Evolutionary conservation across 2,888 invertebrate genomes (phyloP), one percentile per base, ranked within the genome.

Genomic region (Cheilosia soror): DNA sequence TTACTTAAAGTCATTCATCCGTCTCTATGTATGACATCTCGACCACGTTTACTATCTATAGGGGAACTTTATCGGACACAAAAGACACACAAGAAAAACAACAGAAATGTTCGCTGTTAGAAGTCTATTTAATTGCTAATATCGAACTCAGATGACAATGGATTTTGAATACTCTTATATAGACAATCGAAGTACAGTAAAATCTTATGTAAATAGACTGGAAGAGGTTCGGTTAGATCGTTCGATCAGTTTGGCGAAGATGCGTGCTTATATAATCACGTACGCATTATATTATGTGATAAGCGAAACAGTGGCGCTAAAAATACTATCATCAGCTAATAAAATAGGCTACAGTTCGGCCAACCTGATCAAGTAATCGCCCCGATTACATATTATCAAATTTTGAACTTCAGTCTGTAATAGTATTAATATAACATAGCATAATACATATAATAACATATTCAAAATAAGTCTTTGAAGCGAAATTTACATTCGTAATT

Each of bases 1-100:
- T 33, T 15, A 4, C 37, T 5, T 6, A 20, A 51, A 51, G 42
- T 44, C 68, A 76, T 76, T 76, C 76, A 76, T 76, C 31, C 55
- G 51, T 68, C 68, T 40, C 65, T 58, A 75, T 49, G 40, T 57
- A 58, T 57, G 37, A 20, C 33, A 11, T 37, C 33, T 66, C 3
- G 55, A 55, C 29, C 78, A 71, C 71, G 57, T 65, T 78, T 15
- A 71, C 37, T 37, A n/a, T n/a, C n/a, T 20, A 20, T 20, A 20
- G 20, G 20, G 20, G 20, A 20, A 20, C 2, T 20, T 20, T 20
- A 20, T 20, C 20, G 20, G 2, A 20, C 20, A 20, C 20, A 20
- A 20, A 2, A 20, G 20, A 20, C 20, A 20, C 20, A 20, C 20
- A 20, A 20, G 20, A 1, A 20, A 20, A 20, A 20, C 20, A 20